Evolutionary conservation across 2,888 invertebrate genomes (phyloP), one percentile per base, ranked within the genome.

Genomic region (Orthosia gothica): DNA sequence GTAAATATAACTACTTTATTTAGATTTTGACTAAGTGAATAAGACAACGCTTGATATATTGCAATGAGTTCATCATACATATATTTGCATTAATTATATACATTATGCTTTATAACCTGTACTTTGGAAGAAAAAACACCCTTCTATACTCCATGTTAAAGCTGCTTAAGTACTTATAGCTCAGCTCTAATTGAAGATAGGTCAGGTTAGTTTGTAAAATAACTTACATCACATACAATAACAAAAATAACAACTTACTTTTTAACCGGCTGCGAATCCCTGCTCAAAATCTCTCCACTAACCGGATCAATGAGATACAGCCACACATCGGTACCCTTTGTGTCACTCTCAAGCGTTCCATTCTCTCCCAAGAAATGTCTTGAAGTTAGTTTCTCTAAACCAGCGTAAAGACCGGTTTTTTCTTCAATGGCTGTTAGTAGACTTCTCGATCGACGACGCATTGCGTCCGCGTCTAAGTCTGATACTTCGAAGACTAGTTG

Each of bases 311-410:
- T 96, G 0, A 98, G 97, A 89, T 99, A 99, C 92, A 99, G 97
- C 98, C 99, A 99, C 11, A 99, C 97, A 88, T 99, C 99, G 0
- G 99, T 98, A 12, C 98, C 98, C 11, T 97, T 97, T 0, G 97
- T 95, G 91, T 98, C 98, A 75, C 97, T 97, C 85, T 98, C 98
- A 26, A 98, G 92, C 0, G 98, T 98, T 7, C 98, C 98, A 91
- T 98, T 99, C 66, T 97, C 97, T 16, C 97, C 97, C 15, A 98
- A 91, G 84, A 97, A 98, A 90, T 98, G 98, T 70, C 98, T 97
- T 2, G 98, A 97, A n/a, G 98, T 98, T n/a, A 99, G 97, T 84
- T 98, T 98, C 90, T 99, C 99, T 61, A 99, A 97, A 0, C 99
- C 98, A 5, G 98, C 97, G 16, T 99, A 97, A 9, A 98, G 94